phyloP scores from a whole-genome alignment of 1,140 invertebrate genomes.

The Metaphire vulgaris region DNA sequence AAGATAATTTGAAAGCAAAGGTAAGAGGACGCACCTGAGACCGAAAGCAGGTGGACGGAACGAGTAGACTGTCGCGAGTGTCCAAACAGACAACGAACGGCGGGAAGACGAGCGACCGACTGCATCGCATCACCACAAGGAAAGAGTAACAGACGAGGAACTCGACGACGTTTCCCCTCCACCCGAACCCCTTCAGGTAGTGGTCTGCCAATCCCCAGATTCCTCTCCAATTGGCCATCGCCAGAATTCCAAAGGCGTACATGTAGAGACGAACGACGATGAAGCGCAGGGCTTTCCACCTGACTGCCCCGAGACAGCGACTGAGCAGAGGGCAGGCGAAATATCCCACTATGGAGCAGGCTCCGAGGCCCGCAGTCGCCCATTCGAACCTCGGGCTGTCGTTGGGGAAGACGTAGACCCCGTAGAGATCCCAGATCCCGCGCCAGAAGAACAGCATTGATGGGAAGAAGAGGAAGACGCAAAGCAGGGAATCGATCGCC shows the following conservation, averaged over 20 bases:
- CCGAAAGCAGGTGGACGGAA: slow-evolving; percentile 7
- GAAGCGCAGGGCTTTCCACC: neutral
- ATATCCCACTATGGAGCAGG: slow-evolving; percentile 6
- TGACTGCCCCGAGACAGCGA: neutral
- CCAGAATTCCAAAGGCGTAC: slow-evolving; percentile 3
- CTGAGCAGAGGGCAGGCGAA: neutral
- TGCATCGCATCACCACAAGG: neutral
- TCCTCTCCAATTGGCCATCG: slow-evolving; percentile 18
- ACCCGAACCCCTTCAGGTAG: slow-evolving; percentile 8
- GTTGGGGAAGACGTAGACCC: slow-evolving; percentile 16
- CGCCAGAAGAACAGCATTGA: slow-evolving; percentile 23
- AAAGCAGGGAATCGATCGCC: neutral
- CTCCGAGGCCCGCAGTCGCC: neutral
- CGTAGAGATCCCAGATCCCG: slow-evolving; percentile 22
- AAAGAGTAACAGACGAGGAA: slow-evolving; percentile 3
- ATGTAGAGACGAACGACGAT: neutral
- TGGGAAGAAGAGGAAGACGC: slow-evolving; percentile 21
- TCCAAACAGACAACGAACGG: slow-evolving; percentile 11
- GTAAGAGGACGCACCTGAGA: too few species aligned
- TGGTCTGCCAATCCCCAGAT: slow-evolving; percentile 12
- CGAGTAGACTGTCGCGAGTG: neutral
- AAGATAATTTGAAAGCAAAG: too few species aligned
- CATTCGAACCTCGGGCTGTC: neutral
- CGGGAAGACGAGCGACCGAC: slow-evolving; percentile 16
- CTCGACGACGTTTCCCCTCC: neutral